Evolutionary conservation across 2,797 vertebrate genomes (phyloP), one percentile per base, ranked within the genome.

Genomic region (Sebastiscus tertius): DNA sequence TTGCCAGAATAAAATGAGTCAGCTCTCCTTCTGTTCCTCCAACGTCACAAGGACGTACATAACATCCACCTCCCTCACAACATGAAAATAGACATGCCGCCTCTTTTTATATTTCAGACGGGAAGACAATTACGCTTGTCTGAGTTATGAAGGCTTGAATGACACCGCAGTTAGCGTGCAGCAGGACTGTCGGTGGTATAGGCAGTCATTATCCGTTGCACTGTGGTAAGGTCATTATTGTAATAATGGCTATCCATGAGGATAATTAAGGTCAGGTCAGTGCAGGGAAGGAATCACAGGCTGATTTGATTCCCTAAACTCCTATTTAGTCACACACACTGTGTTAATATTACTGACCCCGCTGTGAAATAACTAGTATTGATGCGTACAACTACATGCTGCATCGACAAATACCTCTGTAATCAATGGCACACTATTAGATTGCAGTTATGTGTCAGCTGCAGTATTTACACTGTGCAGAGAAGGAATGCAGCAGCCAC

Each of bases 1-100:
- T 70, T 81, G 88, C 82, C 89, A 91, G 87, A 92, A 85, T 77
- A 80, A 92, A 89, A 85, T 93, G 93, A 93, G 90, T 95, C 94
- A 94, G 90, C 85, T 84, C 85, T 86, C 89, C 91, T 84, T 93
- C 92, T 93, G 93, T 88, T 92, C 74, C 72, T 81, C 72, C 81
- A 68, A 85, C 93, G 89, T 94, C 94, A 95, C 88, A 81, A 75
- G 88, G 84, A 91, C 89, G 84, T 82, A 66, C 81, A 86, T 80
- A 83, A 81, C 91, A 91, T 90, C 88, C 88, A 62, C 82, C 91
- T 90, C 88, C 82, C 74, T 93, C 92, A 83, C 83, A 90, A 81
- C 82, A 92, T 90, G 82, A 89, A 93, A 94, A 93, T 93, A 93
- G 91, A 93, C 79, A 54, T 62, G 75, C 61, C 24, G 24, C 62